Evolutionary conservation across 2,797 vertebrate genomes (phyloP).

Genomic region (Catostomus latipinnis): DNA sequence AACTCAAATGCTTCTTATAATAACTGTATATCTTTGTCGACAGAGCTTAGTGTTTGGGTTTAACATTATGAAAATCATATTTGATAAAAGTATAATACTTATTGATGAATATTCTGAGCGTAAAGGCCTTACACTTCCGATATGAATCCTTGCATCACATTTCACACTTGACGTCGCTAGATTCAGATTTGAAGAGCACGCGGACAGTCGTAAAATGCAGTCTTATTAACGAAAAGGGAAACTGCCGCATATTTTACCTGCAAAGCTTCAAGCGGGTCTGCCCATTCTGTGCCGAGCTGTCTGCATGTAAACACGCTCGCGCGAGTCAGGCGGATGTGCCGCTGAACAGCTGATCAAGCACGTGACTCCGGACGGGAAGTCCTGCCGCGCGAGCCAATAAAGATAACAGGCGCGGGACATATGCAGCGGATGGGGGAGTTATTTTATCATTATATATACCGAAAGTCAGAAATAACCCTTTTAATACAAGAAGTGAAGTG

Average conservation of each 20-base stretch:
- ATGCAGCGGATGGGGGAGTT: not conserved
- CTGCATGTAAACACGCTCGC: conserved; percentile 77
- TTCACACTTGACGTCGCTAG: not conserved
- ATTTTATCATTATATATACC: not conserved
- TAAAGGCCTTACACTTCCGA: conserved; percentile 44
- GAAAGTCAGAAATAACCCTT: too few relatives aligned
- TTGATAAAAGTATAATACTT: not conserved
- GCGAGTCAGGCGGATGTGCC: conserved; percentile 75
- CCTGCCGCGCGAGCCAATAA: not conserved
- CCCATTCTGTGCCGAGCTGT: conserved; percentile 67
- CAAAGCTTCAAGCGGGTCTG: conserved; percentile 65
- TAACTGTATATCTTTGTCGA: too few relatives aligned
- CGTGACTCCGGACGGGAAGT: conserved; percentile 64
- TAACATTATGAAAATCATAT: not conserved
- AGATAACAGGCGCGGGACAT: not conserved
- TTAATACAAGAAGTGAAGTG: too few relatives aligned
- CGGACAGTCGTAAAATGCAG: not conserved
- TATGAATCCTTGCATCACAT: conserved; percentile 6
- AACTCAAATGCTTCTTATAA: too few relatives aligned
- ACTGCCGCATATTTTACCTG: conserved; percentile 59
- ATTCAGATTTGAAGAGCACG: not conserved
- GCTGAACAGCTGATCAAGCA: conserved; percentile 76
- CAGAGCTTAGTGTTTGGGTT: not conserved
- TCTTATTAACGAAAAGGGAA: not conserved
- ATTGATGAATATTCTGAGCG: conserved; percentile 1